Evolutionary conservation across 2,888 invertebrate species (phyloP).

Genomic region (Antheraea assamensis): DNA sequence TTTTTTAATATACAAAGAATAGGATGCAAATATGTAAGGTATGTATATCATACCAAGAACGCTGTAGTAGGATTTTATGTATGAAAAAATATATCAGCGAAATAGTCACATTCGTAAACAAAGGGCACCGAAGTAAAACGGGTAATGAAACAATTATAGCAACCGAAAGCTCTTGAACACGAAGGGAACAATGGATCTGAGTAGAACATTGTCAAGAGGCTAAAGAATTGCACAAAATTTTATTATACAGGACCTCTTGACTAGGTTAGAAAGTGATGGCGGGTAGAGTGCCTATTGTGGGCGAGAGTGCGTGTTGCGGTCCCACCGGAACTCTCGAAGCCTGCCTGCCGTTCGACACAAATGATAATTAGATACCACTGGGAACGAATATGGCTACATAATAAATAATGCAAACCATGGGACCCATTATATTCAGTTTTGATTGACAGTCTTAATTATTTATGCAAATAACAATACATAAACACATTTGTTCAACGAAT

Average conservation of each 20-base stretch:
- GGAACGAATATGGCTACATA: conserved; percentile 2
- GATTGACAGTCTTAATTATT: conserved; percentile 22
- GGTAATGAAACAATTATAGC: conserved; percentile 58
- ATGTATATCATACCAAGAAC: not conserved
- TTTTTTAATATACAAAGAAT: not conserved
- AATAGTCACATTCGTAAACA: conserved; percentile 40
- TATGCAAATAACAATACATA: conserved; percentile 6
- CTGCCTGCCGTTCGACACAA: conserved; percentile 38
- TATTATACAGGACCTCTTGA: conserved; percentile 60
- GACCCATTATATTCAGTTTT: conserved; percentile 1
- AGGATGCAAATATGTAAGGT: not conserved
- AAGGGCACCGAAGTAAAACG: conserved; percentile 44
- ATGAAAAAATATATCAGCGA: conserved; percentile 37
- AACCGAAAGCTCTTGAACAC: conserved; percentile 54
- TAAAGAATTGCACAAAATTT: conserved; percentile 57
- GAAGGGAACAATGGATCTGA: conserved; percentile 51
- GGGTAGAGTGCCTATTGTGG: conserved; percentile 57
- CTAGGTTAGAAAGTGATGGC: conserved; percentile 58
- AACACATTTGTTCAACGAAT: not conserved
- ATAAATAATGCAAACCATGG: conserved; percentile 9
- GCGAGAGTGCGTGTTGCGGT: conserved; percentile 54
- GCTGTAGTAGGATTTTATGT: not conserved
- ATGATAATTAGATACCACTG: conserved; percentile 53
- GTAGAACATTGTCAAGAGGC: conserved; percentile 49
- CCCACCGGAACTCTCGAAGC: conserved; percentile 53